Evolutionary conservation across 2,888 invertebrate species (phyloP).

Genomic region (Macrophya annulata): DNA sequence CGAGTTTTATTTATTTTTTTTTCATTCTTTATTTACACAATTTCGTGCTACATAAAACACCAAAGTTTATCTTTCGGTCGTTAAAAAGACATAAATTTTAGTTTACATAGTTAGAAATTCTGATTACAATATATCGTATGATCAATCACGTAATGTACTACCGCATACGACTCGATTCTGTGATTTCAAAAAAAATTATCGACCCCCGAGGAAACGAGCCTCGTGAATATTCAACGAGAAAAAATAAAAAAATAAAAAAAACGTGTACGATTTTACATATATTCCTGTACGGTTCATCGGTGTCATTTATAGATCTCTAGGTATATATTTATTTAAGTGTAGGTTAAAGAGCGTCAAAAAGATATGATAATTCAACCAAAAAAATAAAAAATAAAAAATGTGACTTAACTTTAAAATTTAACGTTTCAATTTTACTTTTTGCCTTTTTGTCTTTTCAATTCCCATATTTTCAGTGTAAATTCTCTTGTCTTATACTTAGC

Average conservation of each 20-base stretch:
- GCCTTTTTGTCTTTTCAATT: not conserved
- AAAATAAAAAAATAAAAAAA: not conserved
- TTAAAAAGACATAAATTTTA: not conserved
- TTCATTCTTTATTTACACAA: not conserved
- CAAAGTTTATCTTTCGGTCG: not conserved
- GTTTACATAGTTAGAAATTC: not conserved
- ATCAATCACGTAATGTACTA: not conserved
- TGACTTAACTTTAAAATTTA: not conserved
- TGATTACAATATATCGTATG: not conserved
- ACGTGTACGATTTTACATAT: not conserved
- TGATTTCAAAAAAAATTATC: slow-evolving; percentile 5
- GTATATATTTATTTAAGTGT: not conserved
- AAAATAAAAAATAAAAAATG: too few relatives aligned
- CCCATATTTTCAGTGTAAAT: not conserved
- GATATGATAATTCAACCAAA: not conserved
- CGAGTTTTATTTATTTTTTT: too few relatives aligned
- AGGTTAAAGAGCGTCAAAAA: not conserved
- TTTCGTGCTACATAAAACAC: not conserved
- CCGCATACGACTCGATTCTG: not conserved
- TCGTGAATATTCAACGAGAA: slow-evolving; percentile 24
- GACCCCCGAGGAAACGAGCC: slow-evolving; percentile 1
- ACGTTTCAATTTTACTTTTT: not conserved
- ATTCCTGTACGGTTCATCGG: not conserved
- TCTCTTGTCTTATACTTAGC: not conserved
- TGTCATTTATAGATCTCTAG: not conserved